These are phyloP conservation scores for Neosalanx taihuensis DNA, from an alignment of 2,797 vertebrate genomes.

Conservation along the genomic window DNA sequence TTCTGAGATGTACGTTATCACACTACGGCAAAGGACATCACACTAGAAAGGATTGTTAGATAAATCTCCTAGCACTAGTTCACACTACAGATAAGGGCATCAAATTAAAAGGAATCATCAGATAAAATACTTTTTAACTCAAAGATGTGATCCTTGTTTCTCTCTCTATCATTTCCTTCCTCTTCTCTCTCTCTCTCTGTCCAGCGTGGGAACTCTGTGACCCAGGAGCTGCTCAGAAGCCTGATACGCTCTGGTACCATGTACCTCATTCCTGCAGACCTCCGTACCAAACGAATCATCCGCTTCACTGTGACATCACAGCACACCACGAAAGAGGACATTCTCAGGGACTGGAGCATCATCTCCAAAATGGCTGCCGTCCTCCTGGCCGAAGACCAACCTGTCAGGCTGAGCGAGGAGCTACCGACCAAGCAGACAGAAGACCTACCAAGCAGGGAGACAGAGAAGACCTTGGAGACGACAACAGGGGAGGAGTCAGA, in stretches of 20 bases:
- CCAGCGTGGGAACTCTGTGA: conserved; percentile 86
- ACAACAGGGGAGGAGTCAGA: neutral
- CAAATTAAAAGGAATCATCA: too few relatives aligned
- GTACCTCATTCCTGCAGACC: conserved; percentile 88
- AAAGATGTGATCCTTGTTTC: neutral
- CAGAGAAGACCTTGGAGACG: conserved; percentile 10
- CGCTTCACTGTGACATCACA: conserved; percentile 94
- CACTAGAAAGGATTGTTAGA: neutral
- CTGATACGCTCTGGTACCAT: conserved; percentile 81
- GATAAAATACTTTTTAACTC: too few relatives aligned
- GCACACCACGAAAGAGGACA: conserved; percentile 86
- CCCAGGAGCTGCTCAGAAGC: conserved; percentile 85
- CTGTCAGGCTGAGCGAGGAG: neutral
- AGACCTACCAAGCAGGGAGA: too few relatives aligned
- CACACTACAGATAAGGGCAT: too few relatives aligned
- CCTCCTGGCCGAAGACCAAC: conserved; percentile 61
- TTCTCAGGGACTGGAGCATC: conserved; percentile 86
- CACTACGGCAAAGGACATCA: neutral
- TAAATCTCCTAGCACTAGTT: neutral
- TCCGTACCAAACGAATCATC: conserved; percentile 86
- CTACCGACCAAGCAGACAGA: neutral
- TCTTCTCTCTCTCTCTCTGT: conserved; percentile 4
- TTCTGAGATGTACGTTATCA: conserved; percentile 6
- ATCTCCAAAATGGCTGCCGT: conserved; percentile 78
- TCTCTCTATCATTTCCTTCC: neutral